Conservation (phyloP, 2,888 invertebrate species). For the Bembecia ichneumoniformis region DNA sequence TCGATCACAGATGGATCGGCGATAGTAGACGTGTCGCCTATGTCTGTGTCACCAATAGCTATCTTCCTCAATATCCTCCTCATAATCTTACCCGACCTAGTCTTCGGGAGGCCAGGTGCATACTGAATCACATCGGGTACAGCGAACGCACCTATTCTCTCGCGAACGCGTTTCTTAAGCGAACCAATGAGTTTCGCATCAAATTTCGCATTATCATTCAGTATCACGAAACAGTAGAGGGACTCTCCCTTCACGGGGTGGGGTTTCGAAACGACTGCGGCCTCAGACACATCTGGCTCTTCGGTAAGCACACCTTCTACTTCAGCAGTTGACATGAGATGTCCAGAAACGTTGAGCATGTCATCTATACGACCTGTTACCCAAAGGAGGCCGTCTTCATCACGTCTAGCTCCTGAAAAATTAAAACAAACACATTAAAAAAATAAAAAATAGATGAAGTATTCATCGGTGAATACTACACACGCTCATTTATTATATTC, state of each 20-base stretch:
- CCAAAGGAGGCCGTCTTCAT: conserved; percentile 96
- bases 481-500: no score
- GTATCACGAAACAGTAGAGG: conserved; percentile 95
- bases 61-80: conserved; percentile 94
- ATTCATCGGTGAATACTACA: no score
- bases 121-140: conserved; percentile 94
- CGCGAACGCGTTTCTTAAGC: conserved; percentile 85
- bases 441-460: no score
- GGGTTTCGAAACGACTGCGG: conserved; percentile 95
- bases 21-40: conserved; percentile 95
- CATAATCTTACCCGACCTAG: conserved; percentile 98
- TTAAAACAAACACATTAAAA: no score
- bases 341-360: conserved; percentile 98
- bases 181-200: conserved; percentile 79
- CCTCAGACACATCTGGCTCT: conserved; percentile 86
- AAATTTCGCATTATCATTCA: conserved; percentile 82
- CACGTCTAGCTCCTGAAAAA: conserved; percentile 85
- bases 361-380: conserved; percentile 98
- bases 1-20: conserved; percentile 94
- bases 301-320: conserved; percentile 87
- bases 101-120: conserved; percentile 95
- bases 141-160: conserved; percentile 96
- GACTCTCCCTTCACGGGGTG: conserved; percentile 97
- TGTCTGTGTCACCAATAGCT: conserved; percentile 87
- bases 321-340: conserved; percentile 97